phyloP scores from a whole-genome alignment of 2,888 invertebrate species.

The Hipparchia semele region DNA sequence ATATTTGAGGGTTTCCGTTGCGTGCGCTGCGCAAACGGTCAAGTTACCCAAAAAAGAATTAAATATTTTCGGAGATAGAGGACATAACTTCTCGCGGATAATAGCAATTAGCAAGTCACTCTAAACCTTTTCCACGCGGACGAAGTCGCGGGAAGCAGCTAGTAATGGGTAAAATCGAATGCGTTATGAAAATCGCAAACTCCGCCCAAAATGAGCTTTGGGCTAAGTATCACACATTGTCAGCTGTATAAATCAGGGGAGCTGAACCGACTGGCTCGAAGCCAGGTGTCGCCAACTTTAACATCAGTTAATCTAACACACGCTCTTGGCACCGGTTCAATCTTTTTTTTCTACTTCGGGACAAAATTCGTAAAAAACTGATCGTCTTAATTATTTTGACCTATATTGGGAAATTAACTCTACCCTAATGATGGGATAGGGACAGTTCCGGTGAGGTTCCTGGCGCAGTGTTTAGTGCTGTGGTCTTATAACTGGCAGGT shows the following conservation, averaged over 20 bases:
- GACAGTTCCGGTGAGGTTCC: no score
- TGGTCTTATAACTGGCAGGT: no score
- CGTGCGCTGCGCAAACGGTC: no score
- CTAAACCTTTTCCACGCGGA: no score
- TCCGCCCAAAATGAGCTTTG: background rate
- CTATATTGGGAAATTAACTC: background rate
- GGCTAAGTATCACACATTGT: constrained; percentile 30
- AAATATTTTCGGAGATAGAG: no score
- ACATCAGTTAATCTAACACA: constrained; percentile 27
- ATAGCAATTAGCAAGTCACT: no score
- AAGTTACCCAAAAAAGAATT: no score
- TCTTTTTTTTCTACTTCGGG: constrained; percentile 4
- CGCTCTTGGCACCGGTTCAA: constrained; percentile 22
- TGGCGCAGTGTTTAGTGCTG: no score
- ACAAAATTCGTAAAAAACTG: background rate
- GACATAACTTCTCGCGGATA: no score
- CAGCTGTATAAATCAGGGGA: constrained; percentile 59
- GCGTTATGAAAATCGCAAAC: background rate
- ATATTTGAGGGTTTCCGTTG: no score
- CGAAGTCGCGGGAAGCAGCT: no score
- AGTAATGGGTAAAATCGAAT: no score
- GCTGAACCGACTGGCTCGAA: constrained; percentile 42
- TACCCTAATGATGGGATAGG: background rate
- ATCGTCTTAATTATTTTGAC: background rate
- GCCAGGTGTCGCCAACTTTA: constrained; percentile 57